phyloP scores from a whole-genome alignment of 2,797 vertebrate species.

The Manis crassicaudata region DNA sequence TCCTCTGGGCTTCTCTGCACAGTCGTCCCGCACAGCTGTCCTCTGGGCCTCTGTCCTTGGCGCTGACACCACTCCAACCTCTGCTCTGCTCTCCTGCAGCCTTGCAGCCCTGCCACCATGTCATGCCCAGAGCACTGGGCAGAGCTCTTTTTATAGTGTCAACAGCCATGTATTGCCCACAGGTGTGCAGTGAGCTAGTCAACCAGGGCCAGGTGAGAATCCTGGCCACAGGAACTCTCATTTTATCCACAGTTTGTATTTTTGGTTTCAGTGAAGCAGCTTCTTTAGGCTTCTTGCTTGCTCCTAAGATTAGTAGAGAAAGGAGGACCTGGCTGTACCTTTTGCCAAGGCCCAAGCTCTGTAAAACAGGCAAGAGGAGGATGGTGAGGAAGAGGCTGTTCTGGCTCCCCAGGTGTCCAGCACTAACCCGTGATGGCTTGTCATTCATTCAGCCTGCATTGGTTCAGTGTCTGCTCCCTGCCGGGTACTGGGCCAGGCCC shows the following conservation, averaged over 20 bases:
- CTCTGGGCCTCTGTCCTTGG: no score
- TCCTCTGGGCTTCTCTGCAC: no score
- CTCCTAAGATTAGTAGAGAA: not conserved
- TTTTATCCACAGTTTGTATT: not conserved
- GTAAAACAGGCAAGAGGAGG: not conserved
- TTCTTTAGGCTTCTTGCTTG: not conserved
- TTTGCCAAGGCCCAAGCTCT: not conserved
- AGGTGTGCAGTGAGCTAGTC: no score
- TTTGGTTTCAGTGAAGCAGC: constrained; percentile 3
- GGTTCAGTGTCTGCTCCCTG: not conserved
- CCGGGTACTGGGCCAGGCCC: accelerated
- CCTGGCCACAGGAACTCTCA: no score
- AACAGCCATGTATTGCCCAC: no score
- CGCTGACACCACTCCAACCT: no score
- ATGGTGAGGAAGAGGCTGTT: not conserved
- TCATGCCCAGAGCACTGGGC: no score
- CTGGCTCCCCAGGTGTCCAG: not conserved
- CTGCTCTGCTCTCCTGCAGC: no score
- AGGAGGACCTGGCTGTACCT: not conserved
- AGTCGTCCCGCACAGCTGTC: no score
- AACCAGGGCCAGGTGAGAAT: no score
- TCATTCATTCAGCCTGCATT: not conserved
- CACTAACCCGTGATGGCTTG: not conserved
- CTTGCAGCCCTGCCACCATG: no score
- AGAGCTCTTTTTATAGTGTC: no score